Evolutionary conservation across 2,888 invertebrate species (phyloP), one percentile per base, ranked within the genome.

Genomic region (Chironomus riparius): DNA sequence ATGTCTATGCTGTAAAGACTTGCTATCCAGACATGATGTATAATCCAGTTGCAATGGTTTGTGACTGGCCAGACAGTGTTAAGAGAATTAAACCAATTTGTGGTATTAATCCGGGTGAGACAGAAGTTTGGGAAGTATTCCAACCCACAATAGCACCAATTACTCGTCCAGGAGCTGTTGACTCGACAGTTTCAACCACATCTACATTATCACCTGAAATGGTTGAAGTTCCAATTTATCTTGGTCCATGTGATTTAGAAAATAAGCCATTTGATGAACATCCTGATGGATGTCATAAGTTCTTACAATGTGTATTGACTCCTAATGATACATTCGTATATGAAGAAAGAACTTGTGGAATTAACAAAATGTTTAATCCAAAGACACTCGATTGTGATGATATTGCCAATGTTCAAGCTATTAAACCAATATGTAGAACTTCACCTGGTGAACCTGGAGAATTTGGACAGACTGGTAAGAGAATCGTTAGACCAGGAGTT

Each of bases 21-120:
- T 93, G 93, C 79, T 88, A 87, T 0, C 83, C 86, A 0, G 85
- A 84, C 15, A 89, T 89, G 82, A 82, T 90, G 85, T 93, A 88
- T 83, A 91, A 92, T 84, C 89, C 91, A 0, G 80, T 80, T 1
- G 82, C 83, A 3, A 87, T 88, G 84, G 85, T 87, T 3, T 91
- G 91, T 79, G 91, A 91, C 81, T 89, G 89, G 86, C 89, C 90
- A 0, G 80, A 82, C 0, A 81, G 80, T 7, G 92, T 93, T 0
- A 78, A 85, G 0, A 79, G 82, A 0, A 79, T 89, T 0, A 86
- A 89, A 73, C 90, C 91, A 0, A 87, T 88, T 24, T 93, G 93
- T 78, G 83, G 82, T 2, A 77, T 76, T 12, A 78, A 79, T 78
- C 38, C 71, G 2, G 74, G 68, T 21, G 74, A 75, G 68, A 18